Base-by-base conservation (phyloP, 2,797 vertebrate genomes). In the Gallinago nigripennis region DNA sequence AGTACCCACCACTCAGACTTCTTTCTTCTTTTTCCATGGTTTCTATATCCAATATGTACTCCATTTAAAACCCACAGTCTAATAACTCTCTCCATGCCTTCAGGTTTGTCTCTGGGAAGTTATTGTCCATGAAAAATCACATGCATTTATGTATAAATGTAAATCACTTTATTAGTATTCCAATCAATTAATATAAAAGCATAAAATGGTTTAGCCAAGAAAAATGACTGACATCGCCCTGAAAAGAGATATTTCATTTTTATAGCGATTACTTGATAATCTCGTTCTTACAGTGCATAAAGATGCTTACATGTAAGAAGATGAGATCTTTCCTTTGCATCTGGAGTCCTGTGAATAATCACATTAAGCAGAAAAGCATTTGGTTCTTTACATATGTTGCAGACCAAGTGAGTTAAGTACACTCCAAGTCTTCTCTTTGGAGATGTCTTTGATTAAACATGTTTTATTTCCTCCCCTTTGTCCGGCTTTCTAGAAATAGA, bases 311-410 rank as follows among this genome's bases (percentile, higher is more conserved):
- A 17, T n/a, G 54, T 90, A 84, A 86, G 69, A 85, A 75, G 69
- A 85, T 69, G 64, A 87, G 65, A 57, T 94, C 28, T 82, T 68
- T 63, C n/a, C 41, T 82, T 94, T 87, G 25, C 77, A 77, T 90
- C 66, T 91, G 70, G 82, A 90, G 63, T 86, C 48, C 87, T 31
- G 23, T 46, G 66, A 94, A 79, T 86, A 94, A 91, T 77, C 77
- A 76, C 35, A 70, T 79, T 90, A 73, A 60, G 77, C 51, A 87
- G 69, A 85, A 92, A 39, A 57, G 4, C 61, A 41, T 85, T 95
- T 83, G 30, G 19, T 81, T 92, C 69, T 82, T 75, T 86, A 56
- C 24, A 24, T 63, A 28, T 53, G n/a, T 78, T 90, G 21, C 3
- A 8, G 73, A 69, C 76, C 0, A 2, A 91, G 25, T 45, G 72